Base-by-base conservation (phyloP, 1,140 invertebrate species). In the Laodelphax striatellus region DNA sequence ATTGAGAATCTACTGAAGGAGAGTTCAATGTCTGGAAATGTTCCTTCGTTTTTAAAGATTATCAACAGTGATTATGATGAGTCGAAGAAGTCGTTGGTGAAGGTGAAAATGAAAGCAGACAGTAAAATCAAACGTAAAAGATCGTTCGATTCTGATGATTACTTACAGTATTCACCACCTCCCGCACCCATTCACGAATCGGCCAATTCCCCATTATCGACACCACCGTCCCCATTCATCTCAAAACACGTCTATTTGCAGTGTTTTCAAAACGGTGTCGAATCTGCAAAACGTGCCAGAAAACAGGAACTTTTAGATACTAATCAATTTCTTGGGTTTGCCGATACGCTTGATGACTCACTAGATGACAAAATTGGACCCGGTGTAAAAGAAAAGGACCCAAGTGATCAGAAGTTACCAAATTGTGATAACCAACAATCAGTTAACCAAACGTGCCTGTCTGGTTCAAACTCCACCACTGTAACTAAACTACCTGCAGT, bases 1-100 rank as follows among this genome's bases (percentile, higher is more conserved):
- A 96, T 97, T 68, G 91, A 92, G 28, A 82, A 93, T 78, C 73
- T 97, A 57, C 77, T 94, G 42, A 92, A 91, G 71, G 87, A 87
- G 14, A 89, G 84, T 66, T 82, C 80, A 17, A 38, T 38, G 10
- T 73, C 82, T 4, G 82, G 82, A 0, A 79, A 85, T 72, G 85
- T 87, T 16, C 87, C 87, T 9, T 83, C 87, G 0, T 91, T 92
- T 71, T 74, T 90, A 16, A 77, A 85, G 65, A 79, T 90, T 62
- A 65, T 69, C 14, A 85, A 85, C 31, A 83, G 81, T 58, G 83
- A 84, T 60, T 85, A 85, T 11, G 83, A 84, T 64, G 77, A 80
- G 9, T 43, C 44, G 19, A 21, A 50, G 11, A 38, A 38, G 34
- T 19, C 16, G 2, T 17, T 50, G 16, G 46, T 50, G 38, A 43